Base-by-base conservation (phyloP, 2,888 invertebrate species). In the Orgyia antiqua region DNA sequence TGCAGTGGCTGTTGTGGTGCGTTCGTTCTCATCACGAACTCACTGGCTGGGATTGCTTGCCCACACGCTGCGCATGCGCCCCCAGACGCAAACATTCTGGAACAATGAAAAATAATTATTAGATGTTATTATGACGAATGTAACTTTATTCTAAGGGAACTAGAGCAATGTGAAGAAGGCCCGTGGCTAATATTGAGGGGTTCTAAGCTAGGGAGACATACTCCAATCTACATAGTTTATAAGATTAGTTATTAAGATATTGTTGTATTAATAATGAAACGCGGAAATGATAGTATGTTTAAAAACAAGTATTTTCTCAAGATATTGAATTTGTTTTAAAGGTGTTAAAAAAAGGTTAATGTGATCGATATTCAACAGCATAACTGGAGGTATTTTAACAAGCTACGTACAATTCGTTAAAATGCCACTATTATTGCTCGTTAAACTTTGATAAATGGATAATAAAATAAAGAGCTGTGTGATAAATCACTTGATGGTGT, bases 11-110 rank as follows among this genome's bases (percentile, higher is more conserved):
- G 86, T 74, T 89, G 87, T 10, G 84, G 86, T 29, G 79, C 83
- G 51, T 91, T 92, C 61, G 93, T 92, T 78, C 95, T 90, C 94
- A 96, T 96, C 66, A 97, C 96, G 82, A 96, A 91, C 86, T 97
- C 97, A 86, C 92, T 94, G 64, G 97, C 94, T 32, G 97, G 96
- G 83, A 97, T 97, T 70, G 92, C 92, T 87, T 94, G 95, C 56
- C 95, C 94, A 87, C 97, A 97, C 71, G 93, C 94, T 70, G 94
- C 92, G 87, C 97, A 97, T 67, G 94, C 93, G 58, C 96, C 96
- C 58, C 93, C 91, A 67, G 90, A 92, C 36, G 96, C 96, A 80
- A 96, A 97, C 90, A 97, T 91, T 90, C 97, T 97, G 91, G 30
- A 78, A 80, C 77, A 80, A 78, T 8, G 2, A n/a, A n/a, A 20